Conservation (phyloP, 2,113 vertebrate species). For the Loxodonta africana region DNA sequence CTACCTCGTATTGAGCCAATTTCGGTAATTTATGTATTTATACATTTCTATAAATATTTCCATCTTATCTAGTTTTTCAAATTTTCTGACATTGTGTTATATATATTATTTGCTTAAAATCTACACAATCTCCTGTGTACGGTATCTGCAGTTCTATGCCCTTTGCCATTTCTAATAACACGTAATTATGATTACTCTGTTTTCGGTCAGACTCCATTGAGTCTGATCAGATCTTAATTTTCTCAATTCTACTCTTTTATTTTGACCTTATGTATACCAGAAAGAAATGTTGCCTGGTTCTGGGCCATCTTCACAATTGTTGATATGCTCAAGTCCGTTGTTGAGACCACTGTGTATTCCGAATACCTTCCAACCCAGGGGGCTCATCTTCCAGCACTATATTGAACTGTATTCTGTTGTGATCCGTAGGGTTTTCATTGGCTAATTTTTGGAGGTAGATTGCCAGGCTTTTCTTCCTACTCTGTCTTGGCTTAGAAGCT, state of each 20-base stretch:
- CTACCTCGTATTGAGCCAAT: background rate
- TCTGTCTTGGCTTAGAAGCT: background rate
- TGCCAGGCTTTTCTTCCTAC: background rate
- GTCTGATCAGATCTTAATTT: constrained; percentile 36
- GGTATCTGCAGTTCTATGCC: background rate
- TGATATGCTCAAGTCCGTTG: too few relatives aligned
- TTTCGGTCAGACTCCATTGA: background rate
- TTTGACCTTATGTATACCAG: background rate
- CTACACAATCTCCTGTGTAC: background rate
- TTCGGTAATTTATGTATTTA: constrained; percentile 30
- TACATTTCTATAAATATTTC: background rate
- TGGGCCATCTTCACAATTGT: background rate
- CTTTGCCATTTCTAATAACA: background rate
- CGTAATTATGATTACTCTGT: background rate
- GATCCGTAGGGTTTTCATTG: too few relatives aligned
- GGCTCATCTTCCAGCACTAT: too few relatives aligned
- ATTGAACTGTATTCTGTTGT: too few relatives aligned
- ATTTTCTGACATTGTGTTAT: background rate
- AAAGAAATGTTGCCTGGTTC: background rate
- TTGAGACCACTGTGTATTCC: too few relatives aligned
- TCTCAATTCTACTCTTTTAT: constrained; percentile 6
- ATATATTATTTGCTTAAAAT: background rate
- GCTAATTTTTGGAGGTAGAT: background rate
- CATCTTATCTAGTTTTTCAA: constrained; percentile 27
- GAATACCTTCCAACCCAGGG: background rate